These are phyloP conservation scores for Esox masquinongy DNA, from an alignment of 2,797 vertebrate species.

Conservation along the genomic window DNA sequence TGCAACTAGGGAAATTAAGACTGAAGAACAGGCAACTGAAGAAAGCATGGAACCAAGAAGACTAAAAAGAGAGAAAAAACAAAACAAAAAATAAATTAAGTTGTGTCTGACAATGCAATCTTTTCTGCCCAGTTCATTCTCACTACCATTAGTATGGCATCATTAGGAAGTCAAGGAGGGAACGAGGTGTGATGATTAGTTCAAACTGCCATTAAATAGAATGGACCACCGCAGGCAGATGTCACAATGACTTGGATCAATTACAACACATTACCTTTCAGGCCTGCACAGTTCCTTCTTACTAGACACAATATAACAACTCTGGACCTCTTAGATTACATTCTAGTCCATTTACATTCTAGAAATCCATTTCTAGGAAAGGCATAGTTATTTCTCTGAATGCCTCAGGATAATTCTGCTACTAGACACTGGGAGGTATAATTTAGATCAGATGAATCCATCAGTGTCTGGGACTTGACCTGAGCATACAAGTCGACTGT, in stretches of 20 bases:
- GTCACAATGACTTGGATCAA: constrained; percentile 14
- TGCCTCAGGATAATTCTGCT: not conserved
- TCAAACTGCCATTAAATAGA: not conserved
- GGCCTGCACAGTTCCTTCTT: not conserved
- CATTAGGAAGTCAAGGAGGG: not conserved
- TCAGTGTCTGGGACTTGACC: constrained; percentile 60
- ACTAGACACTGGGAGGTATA: constrained; percentile 17
- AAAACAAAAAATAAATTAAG: not conserved
- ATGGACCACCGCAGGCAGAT: not conserved
- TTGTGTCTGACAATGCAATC: not conserved
- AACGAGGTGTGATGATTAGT: not conserved
- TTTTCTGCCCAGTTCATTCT: not conserved
- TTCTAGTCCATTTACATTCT: not conserved
- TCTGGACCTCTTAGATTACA: not conserved
- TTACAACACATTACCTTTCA: constrained; percentile 1
- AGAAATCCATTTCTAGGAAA: not conserved
- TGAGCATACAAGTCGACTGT: constrained; percentile 63
- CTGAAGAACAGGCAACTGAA: constrained; percentile 10
- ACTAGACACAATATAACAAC: not conserved
- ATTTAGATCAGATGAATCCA: constrained; percentile 59
- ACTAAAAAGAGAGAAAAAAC: not conserved
- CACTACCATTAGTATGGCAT: not conserved
- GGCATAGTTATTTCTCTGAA: not conserved
- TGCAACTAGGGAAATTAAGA: not conserved
- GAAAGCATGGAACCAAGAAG: constrained; percentile 12